Conservation (phyloP, 2,113 vertebrate genomes). For the Felis chaus region DNA sequence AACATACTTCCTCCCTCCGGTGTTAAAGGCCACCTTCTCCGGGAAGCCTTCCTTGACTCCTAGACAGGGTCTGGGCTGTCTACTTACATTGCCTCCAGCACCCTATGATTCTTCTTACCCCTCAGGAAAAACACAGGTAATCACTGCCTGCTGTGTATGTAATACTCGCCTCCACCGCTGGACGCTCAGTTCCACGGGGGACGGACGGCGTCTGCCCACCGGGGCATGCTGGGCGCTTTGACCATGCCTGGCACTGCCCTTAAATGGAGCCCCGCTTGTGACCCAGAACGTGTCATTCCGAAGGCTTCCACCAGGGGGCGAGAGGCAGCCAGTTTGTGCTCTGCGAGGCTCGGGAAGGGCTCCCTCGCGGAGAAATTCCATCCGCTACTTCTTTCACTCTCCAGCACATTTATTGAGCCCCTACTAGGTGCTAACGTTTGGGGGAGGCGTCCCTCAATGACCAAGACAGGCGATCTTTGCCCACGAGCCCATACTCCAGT, state of each 20-base stretch:
- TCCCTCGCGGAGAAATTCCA: background rate
- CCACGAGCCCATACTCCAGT: background rate
- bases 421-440: background rate
- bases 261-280: background rate
- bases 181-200: background rate
- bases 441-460: background rate
- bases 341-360: background rate
- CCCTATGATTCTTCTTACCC: background rate
- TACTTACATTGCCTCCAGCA: background rate
- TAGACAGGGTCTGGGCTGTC: background rate
- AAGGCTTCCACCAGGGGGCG: background rate
- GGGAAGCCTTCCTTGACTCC: background rate
- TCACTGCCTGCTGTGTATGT: background rate
- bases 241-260: background rate
- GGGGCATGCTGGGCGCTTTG: background rate
- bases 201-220: background rate
- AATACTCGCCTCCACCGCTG: background rate
- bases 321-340: background rate
- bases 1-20: background rate
- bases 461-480: background rate
- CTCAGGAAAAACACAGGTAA: background rate
- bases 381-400: background rate
- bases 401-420: background rate
- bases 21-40: background rate
- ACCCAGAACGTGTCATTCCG: background rate